These are phyloP conservation scores for Brachypodius melanocephalos DNA, from an alignment of 2,113 vertebrate species.

Conservation along the genomic window DNA sequence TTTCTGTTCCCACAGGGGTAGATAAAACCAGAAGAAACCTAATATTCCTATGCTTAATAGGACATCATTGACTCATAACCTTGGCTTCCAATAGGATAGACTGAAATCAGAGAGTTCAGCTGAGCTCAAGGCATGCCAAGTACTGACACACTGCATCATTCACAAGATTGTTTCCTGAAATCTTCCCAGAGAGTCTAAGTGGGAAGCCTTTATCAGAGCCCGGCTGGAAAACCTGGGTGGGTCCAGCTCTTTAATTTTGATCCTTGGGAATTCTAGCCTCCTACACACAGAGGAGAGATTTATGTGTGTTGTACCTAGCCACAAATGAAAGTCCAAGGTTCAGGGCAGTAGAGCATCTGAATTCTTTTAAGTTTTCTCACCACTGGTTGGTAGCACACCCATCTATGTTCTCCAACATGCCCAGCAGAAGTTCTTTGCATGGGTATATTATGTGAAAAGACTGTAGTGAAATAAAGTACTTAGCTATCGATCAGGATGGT, in stretches of 20 bases:
- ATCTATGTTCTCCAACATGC: background rate
- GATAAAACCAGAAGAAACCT: background rate
- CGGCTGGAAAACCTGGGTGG: background rate
- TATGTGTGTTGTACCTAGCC: background rate
- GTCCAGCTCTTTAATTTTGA: background rate
- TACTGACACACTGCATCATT: background rate
- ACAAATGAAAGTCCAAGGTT: background rate
- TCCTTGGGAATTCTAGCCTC: background rate
- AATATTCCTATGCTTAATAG: background rate
- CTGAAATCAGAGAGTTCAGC: background rate
- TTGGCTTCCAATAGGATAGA: background rate
- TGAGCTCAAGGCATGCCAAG: background rate
- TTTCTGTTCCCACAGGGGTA: background rate
- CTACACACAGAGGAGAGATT: background rate
- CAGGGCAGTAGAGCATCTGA: background rate
- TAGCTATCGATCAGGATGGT: background rate
- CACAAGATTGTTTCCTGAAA: background rate
- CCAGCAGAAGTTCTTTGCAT: background rate
- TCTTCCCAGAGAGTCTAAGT: background rate
- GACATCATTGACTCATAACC: background rate
- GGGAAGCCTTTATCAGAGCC: background rate
- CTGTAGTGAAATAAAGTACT: background rate
- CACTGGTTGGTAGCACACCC: background rate
- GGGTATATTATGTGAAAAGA: background rate
- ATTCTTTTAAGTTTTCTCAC: background rate